phyloP scores from a whole-genome alignment of 35 echinoderm and acorn worm species.

The Apostichopus californicus region DNA sequence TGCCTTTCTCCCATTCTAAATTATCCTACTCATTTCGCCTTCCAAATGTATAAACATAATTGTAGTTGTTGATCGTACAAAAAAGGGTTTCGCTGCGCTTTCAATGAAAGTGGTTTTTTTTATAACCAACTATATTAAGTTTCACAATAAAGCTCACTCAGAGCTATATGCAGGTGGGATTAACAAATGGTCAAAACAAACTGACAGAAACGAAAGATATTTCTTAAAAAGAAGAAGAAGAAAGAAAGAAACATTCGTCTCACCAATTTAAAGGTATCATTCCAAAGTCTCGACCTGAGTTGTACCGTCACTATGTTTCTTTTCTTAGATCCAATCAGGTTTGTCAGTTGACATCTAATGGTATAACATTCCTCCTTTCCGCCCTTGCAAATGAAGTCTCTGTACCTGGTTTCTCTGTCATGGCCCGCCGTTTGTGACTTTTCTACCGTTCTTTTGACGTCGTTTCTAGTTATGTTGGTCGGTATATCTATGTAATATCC shows the following conservation, averaged over 20 bases:
- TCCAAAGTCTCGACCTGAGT: constrained; percentile 41
- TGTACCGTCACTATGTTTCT: constrained; percentile 19
- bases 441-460: background rate
- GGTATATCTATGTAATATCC: constrained; percentile 24
- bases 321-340: background rate
- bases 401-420: background rate
- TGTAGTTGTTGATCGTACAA: too few relatives aligned
- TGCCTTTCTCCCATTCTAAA: too few relatives aligned
- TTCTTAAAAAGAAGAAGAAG: background rate
- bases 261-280: constrained; percentile 34
- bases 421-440: background rate
- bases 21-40: too few relatives aligned
- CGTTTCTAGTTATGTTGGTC: constrained; percentile 6
- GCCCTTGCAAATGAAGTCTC: background rate
- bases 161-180: too few relatives aligned
- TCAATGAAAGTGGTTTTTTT: too few relatives aligned
- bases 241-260: background rate
- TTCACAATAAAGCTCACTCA: too few relatives aligned
- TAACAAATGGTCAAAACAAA: too few relatives aligned
- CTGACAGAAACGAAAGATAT: background rate
- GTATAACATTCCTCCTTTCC: constrained; percentile 45
- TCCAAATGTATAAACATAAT: too few relatives aligned
- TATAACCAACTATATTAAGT: too few relatives aligned
- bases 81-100: too few relatives aligned
- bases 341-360: constrained; percentile 10